phyloP scores from a whole-genome alignment of 2,888 invertebrate genomes.

The Acronicta alni region DNA sequence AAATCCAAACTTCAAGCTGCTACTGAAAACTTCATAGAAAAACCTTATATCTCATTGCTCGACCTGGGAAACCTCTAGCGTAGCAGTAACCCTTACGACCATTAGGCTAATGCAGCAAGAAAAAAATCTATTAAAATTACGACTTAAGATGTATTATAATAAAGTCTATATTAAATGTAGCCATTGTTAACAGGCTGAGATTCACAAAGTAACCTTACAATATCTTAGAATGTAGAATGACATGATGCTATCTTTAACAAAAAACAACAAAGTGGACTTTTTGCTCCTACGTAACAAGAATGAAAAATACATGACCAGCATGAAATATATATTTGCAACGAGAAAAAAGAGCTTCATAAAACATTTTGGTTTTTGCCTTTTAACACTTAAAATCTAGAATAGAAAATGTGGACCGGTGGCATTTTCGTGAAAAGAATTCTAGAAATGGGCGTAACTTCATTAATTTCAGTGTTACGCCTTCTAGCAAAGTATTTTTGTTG shows the following conservation, averaged over 20 bases:
- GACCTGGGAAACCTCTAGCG: too few species aligned
- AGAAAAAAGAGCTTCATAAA: constrained; percentile 19
- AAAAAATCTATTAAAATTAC: too few species aligned
- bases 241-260: constrained; percentile 13
- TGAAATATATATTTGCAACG: constrained; percentile 26
- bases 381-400: constrained; percentile 25
- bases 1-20: too few species aligned
- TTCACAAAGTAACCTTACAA: too few species aligned
- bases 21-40: too few species aligned
- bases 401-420: constrained; percentile 35
- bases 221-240: constrained; percentile 4
- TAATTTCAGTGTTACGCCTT: constrained; percentile 36
- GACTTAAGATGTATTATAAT: too few species aligned
- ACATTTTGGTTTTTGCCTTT: constrained; percentile 32
- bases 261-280: constrained; percentile 7
- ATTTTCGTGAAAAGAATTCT: constrained; percentile 42
- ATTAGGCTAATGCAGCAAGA: too few species aligned
- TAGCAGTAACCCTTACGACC: too few species aligned
- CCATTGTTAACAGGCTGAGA: too few species aligned
- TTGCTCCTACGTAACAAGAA: constrained; percentile 10
- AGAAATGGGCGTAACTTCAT: constrained; percentile 37
- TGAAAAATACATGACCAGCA: constrained; percentile 18
- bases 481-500: constrained; percentile 30
- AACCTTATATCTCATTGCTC: too few species aligned
- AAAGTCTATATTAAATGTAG: too few species aligned